phyloP scores from a whole-genome alignment of 53 echinoderm and acorn worm genomes.

The Glandiceps talaboti region DNA sequence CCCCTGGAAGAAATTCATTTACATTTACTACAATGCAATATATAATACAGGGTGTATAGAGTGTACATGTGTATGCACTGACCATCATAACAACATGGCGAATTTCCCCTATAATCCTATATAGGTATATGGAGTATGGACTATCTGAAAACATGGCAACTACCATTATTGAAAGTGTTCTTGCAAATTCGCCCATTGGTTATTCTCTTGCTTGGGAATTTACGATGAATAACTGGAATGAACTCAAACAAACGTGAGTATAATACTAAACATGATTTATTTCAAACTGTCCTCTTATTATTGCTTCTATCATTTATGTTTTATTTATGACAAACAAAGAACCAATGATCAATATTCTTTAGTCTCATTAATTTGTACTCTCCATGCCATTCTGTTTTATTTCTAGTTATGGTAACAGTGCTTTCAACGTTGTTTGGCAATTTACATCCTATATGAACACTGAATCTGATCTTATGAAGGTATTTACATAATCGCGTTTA shows the following conservation, averaged over 20 bases:
- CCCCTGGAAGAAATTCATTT: no score
- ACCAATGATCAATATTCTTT: background rate
- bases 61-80: no score
- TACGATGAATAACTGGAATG: background rate
- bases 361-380: background rate
- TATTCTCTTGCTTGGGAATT: background rate
- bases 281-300: no score
- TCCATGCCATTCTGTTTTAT: background rate
- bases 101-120: constrained; percentile 1
- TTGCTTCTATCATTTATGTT: background rate
- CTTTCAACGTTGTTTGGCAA: background rate
- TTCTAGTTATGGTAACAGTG: background rate
- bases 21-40: no score
- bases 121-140: background rate
- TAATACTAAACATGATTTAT: no score
- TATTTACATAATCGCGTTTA: no score
- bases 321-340: background rate
- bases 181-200: background rate
- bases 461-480: background rate
- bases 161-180: background rate
- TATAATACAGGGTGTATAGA: no score
- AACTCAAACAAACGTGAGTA: background rate
- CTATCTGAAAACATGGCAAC: background rate
- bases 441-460: background rate
- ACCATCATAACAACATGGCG: no score